Conservation (phyloP, 1,140 invertebrate species). For the Drosophila bifasciata region DNA sequence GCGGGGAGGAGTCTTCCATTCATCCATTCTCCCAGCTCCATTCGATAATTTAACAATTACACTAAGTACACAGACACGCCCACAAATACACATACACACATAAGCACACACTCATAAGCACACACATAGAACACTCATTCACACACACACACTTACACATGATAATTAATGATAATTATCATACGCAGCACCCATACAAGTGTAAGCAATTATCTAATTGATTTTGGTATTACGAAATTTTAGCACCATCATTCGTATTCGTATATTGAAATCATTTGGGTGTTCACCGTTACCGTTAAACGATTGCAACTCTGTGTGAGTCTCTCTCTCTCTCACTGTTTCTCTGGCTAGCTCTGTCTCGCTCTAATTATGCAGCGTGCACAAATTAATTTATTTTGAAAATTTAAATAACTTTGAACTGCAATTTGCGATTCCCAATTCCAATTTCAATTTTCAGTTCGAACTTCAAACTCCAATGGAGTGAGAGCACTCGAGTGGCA, state of each 20-base stretch:
- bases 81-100: too few relatives aligned
- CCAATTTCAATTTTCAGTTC: not conserved
- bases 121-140: not conserved
- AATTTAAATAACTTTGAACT: constrained; percentile 25
- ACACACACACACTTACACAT: too few relatives aligned
- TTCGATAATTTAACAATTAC: constrained; percentile 43
- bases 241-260: too few relatives aligned
- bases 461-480: too few relatives aligned
- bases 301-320: not conserved
- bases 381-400: constrained; percentile 64
- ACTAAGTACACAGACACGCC: constrained; percentile 3
- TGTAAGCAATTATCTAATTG: constrained; percentile 73
- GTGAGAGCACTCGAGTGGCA: not conserved
- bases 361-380: constrained; percentile 43
- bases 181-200: constrained; percentile 35
- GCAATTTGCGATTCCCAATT: constrained; percentile 3
- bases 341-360: not conserved
- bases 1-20: too few relatives aligned
- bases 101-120: too few relatives aligned
- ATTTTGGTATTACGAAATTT: constrained; percentile 63
- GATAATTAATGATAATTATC: too few relatives aligned
- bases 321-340: too few relatives aligned
- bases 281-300: too few relatives aligned
- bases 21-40: constrained; percentile 19
- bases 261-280: too few relatives aligned